phyloP scores from a whole-genome alignment of 2,113 vertebrate species.

The Brachionichthys hirsutus region DNA sequence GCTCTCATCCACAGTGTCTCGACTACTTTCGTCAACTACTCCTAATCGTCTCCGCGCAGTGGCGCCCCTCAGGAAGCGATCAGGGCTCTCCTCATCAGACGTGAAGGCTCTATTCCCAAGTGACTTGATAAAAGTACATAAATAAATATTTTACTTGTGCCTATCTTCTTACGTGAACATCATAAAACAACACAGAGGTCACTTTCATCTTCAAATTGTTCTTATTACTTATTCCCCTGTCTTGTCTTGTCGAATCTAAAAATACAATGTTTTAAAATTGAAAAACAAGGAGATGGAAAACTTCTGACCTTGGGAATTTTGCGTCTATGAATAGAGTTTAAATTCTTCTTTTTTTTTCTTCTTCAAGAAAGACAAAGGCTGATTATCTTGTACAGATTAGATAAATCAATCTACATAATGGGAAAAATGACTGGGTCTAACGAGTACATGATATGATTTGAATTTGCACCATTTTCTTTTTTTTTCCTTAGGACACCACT shows the following conservation, averaged over 20 bases:
- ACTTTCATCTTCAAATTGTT: conserved; percentile 28
- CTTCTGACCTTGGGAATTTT: conserved; percentile 59
- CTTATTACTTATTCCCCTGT: conserved; percentile 36
- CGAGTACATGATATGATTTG: conserved; percentile 34
- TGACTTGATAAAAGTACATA: conserved; percentile 39
- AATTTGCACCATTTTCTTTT: conserved; percentile 19
- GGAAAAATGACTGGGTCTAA: conserved; percentile 34
- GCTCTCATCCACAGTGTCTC: conserved; percentile 41
- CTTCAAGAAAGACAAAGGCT: conserved; percentile 19
- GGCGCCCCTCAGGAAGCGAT: conserved; percentile 17
- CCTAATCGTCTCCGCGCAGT: conserved; percentile 19
- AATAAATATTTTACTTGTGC: conserved; percentile 33
- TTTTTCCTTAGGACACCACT: conserved; percentile 24
- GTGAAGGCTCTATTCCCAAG: conserved; percentile 21
- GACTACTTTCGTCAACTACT: conserved; percentile 33
- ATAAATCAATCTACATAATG: conserved; percentile 36
- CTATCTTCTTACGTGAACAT: conserved; percentile 33
- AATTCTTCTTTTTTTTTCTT: conserved; percentile 45
- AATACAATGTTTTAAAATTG: conserved; percentile 46
- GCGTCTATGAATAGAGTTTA: conserved; percentile 23
- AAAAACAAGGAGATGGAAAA: conserved; percentile 28
- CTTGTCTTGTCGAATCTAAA: conserved; percentile 43
- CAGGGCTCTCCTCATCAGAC: conserved; percentile 24
- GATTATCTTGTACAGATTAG: conserved; percentile 44
- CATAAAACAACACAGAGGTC: conserved; percentile 46